Base-by-base conservation (phyloP, 2,113 vertebrate genomes). In the Heptranchias perlo region DNA sequence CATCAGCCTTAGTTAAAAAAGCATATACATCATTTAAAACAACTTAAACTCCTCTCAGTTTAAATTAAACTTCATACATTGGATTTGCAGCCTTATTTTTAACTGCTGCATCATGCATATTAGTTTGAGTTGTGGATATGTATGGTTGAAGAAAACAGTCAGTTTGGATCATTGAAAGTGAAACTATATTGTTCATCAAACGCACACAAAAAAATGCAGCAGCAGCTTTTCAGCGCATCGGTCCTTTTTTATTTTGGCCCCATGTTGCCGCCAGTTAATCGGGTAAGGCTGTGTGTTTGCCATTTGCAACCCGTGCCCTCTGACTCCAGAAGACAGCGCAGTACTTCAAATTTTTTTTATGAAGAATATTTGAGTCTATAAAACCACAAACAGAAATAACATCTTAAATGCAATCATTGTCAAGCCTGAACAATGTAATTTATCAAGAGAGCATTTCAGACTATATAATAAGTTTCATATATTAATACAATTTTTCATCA, bases 401-500 rank as follows among this genome's bases (percentile, higher is more conserved):
- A 98, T 99, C 99, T 99, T 99, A 99, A 99, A 99, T 98, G 99
- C 98, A 99, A 99, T 99, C 99, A 99, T 99, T 99, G 99, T 99
- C 99, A 99, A 98, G 98, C 98, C 98, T 98, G 98, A 99, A 99
- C 99, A 99, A 99, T 99, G 99, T 99, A 98, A 99, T 99, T 99
- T 99, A 99, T 99, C 99, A 99, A 99, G 98, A 99, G 98, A 99
- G 98, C 98, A 98, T 99, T 99, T 99, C 98, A 98, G 99, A 99
- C 98, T 99, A 98, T 99, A 99, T 99, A 99, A 99, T 99, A 99
- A 99, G 99, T 99, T 99, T 99, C 99, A 98, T 98, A 99, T 99
- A 99, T 99, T 99, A 99, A 99, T 99, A 99, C 98, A 99, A 99
- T 99, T 99, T 99, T 99, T 99, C 99, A 99, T 99, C 99, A 98